Conservation (phyloP, 2,797 vertebrate genomes). For the Microctenopoma lineatum region DNA sequence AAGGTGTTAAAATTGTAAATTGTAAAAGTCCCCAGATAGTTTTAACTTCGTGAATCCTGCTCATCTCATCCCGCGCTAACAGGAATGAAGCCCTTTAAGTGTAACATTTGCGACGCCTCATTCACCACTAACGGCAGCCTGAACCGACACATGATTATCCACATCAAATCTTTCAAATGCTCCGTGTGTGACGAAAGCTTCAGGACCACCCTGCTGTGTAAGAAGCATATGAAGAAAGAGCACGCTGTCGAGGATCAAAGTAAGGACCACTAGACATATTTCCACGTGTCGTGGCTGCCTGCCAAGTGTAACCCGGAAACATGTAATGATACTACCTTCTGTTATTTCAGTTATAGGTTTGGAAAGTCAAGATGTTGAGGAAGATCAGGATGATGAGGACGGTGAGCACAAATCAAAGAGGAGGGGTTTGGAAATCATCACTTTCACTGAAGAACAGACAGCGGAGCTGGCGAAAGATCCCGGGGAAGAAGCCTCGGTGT, state of each 20-base stretch:
- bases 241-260: slow-evolving; percentile 85
- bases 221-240: slow-evolving; percentile 95
- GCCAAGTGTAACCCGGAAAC: neutral
- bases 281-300: neutral
- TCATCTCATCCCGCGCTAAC: slow-evolving; percentile 5
- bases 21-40: neutral
- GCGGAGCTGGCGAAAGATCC: slow-evolving; percentile 95
- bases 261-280: slow-evolving; percentile 49
- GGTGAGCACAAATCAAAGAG: slow-evolving; percentile 86
- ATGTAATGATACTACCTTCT: neutral
- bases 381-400: slow-evolving; percentile 81
- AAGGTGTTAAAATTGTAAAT: neutral
- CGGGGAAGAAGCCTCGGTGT: slow-evolving; percentile 91
- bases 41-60: neutral
- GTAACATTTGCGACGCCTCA: slow-evolving; percentile 89
- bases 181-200: slow-evolving; percentile 93
- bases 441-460: slow-evolving; percentile 96
- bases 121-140: slow-evolving; percentile 99
- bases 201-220: slow-evolving; percentile 91
- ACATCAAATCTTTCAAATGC: slow-evolving; percentile 95
- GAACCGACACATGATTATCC: slow-evolving; percentile 96
- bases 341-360: slow-evolving; percentile 59
- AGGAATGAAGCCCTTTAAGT: slow-evolving; percentile 97
- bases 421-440: slow-evolving; percentile 91
- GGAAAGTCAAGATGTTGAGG: slow-evolving; percentile 84